Percentiles rank a stretch among this genome's conserved stretches.
Conservation (phyloP, 2,113 vertebrate species). For the Sphyrna mokarran region DNA sequence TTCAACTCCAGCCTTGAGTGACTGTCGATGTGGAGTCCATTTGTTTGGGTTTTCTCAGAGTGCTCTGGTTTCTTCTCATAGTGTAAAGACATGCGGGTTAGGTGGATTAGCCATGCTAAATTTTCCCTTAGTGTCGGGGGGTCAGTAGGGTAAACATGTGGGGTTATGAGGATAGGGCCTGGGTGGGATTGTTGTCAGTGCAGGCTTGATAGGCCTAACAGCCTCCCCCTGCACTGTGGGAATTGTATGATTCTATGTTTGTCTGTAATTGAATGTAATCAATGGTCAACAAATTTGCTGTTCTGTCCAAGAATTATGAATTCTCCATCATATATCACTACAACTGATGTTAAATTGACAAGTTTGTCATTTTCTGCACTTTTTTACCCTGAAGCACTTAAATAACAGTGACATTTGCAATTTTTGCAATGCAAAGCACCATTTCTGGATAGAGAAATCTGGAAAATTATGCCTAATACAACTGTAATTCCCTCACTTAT, state of each 20-base stretch:
- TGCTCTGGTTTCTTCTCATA: no score
- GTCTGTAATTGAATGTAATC: background rate
- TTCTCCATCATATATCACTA: background rate
- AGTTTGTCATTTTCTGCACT: background rate
- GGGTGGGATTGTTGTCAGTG: no score
- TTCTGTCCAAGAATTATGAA: background rate
- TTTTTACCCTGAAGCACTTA: background rate
- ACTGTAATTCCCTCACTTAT: background rate
- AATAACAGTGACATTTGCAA: background rate
- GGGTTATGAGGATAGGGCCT: no score
- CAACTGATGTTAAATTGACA: background rate
- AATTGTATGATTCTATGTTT: background rate
- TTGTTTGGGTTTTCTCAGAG: no score
- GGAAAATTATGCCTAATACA: background rate
- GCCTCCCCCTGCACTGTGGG: no score
- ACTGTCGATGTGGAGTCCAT: no score
- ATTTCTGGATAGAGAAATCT: background rate
- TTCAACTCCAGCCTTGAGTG: no score
- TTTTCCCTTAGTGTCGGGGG: no score
- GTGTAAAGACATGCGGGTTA: no score
- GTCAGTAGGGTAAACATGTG: no score
- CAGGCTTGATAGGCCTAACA: no score
- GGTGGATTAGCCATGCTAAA: no score
- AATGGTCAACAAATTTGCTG: background rate
- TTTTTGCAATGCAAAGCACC: background rate